A percentile compares a stretch with the other conserved stretches of the same genome.
phyloP scores from a whole-genome alignment of 2,888 invertebrate genomes.

The Eupithecia centaureata region DNA sequence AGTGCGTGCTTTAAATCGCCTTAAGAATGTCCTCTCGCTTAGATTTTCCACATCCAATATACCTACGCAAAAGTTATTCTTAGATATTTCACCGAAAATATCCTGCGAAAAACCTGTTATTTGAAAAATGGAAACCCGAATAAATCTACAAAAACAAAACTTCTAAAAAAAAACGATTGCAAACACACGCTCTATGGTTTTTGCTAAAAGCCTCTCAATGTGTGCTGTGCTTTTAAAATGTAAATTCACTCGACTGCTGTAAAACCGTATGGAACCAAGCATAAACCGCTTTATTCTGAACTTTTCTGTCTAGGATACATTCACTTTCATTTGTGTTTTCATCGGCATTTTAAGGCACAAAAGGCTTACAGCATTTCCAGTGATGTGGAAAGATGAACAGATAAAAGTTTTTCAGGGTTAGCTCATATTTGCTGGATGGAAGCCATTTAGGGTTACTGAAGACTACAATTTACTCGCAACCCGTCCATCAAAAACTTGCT shows the following conservation, averaged over 20 bases:
- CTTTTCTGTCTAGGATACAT: neutral
- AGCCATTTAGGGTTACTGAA: neutral
- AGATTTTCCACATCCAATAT: neutral
- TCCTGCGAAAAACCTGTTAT: too few relatives aligned
- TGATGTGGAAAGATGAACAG: neutral
- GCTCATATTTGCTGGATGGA: neutral
- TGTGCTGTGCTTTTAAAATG: constrained; percentile 9
- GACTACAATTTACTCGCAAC: too few relatives aligned
- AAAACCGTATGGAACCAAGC: constrained; percentile 6
- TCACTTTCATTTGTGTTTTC: neutral
- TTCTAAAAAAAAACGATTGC: neutral
- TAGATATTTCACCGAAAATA: too few relatives aligned
- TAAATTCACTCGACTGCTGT: constrained; percentile 6
- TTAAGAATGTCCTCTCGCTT: neutral
- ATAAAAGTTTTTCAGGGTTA: neutral
- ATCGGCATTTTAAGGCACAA: neutral
- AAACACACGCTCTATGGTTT: constrained; percentile 7
- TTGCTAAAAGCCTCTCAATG: constrained; percentile 14
- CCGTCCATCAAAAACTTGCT: neutral
- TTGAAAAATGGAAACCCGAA: neutral
- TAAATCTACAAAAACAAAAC: neutral
- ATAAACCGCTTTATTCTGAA: constrained; percentile 9
- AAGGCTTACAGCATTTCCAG: constrained; percentile 7
- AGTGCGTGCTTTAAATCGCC: neutral
- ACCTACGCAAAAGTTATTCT: too few relatives aligned